Base-by-base conservation (phyloP, 2,888 invertebrate species). In the Schizotus pectinicornis region DNA sequence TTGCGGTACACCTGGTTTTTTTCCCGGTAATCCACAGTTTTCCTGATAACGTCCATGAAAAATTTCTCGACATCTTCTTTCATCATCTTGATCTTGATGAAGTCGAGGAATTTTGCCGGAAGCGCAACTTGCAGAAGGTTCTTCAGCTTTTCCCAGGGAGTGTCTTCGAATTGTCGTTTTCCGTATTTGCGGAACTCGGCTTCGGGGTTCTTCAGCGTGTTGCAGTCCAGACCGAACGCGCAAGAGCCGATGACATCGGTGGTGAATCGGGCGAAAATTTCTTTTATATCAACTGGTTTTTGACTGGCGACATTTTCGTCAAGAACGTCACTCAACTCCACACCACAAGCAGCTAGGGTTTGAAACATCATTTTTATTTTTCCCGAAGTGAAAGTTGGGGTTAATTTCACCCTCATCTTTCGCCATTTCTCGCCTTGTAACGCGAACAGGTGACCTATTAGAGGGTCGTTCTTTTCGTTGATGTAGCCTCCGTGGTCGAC, bases 371-470 rank as follows among this genome's bases (percentile, higher is more conserved):
- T 68, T 57, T 77, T 78, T 66, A 81, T 74, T 42, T 49, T 56
- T 30, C 56, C 49, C 22, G 22, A 22, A 22, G 22, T 22, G 5
- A 22, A 22, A 3, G 22, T 22, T 22, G 22, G 22, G 2, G 51
- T 50, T 67, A 89, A 74, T 64, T 87, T 86, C 0, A 80, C 59
- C 8, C 89, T 80, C 14, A 88, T 71, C 8, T 77, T 79, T 67
- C 82, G 86, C 89, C 89, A 89, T 30, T 81, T 78, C 7, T 80
- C 76, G 0, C 83, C 85, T 45, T 79, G 79, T 38, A 83, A 69
- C 59, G 81, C 77, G 63, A 87, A 85, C 1, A 88, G 70, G 69
- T 84, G 83, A 0, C 78, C 83, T 0, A 84, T 81, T 14, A 87
- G 62, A 0, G 83, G 84, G 72, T 87, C 86, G 1, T 80, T 78